Evolutionary conservation across 2,797 vertebrate species (phyloP), one percentile per base, ranked within the genome.

Genomic region (Sebastes iracundus): DNA sequence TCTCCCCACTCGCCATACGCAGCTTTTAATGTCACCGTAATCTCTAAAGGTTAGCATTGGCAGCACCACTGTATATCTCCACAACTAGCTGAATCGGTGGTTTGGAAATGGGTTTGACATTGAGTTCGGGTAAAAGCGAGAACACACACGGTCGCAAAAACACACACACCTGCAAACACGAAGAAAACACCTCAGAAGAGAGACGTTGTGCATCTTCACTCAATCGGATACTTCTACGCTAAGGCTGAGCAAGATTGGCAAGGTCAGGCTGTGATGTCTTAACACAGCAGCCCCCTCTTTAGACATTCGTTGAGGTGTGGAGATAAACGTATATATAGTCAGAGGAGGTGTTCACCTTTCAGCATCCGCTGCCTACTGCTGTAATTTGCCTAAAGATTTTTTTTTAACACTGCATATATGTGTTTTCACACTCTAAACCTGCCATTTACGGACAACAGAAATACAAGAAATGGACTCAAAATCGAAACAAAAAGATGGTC

Each of bases 21-120:
- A 86, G 88, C 90, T 91, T 92, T 95, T 94, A 94, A 94, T 94
- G 93, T 94, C 94, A 90, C 82, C 58, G 83, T 94, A 94, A 95
- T 95, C 94, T 95, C 83, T 79, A 91, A 95, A 94, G 94, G 91
- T 94, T 93, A 92, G 83, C 69, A 74, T 70, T 53, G 80, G 82
- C 80, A 73, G 84, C 85, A 5, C 61, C 61, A 33, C 85, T 61
- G 85, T 90, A 88, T 88, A 87, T 90, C 85, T 92, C 67, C 55
- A 35, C 84, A 78, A 84, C 68, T 4, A 76, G 90, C 92, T 91
- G 92, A 94, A 90, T 95, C 93, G 85, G 92, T 87, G 86, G 69
- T 87, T 92, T 85, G 84, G 80, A 92, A 94, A 93, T 89, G 80
- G 89, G 84, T 90, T 92, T 94, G 93, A 94, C 93, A 88, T 87